Evolutionary conservation across 2,797 vertebrate genomes (phyloP).

Genomic region (Sciurus carolinensis): DNA sequence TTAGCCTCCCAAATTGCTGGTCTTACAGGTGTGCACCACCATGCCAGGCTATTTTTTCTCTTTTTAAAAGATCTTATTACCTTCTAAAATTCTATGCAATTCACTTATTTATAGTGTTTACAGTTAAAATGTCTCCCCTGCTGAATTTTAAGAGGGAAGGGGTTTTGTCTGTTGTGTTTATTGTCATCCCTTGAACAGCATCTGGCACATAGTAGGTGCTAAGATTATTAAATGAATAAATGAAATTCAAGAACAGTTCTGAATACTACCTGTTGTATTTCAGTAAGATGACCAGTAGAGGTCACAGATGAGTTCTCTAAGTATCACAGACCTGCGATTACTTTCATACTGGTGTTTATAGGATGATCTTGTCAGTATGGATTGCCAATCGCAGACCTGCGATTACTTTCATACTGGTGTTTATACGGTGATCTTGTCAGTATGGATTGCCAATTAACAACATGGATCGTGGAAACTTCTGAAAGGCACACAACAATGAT

Average conservation of each 20-base stretch:
- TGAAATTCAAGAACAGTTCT: neutral
- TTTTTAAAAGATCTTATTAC: neutral
- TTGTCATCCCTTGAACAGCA: neutral
- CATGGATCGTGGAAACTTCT: neutral
- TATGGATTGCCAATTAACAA: neutral
- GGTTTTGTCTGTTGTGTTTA: neutral
- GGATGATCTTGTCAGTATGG: neutral
- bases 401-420: neutral
- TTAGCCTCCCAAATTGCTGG: too few relatives aligned
- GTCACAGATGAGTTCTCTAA: slow-evolving; percentile 83
- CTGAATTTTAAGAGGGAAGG: neutral
- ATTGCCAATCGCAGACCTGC: neutral
- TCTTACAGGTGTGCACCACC: too few relatives aligned
- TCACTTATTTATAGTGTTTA: neutral
- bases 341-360: neutral
- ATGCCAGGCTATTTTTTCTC: neutral
- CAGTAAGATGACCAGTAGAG: slow-evolving; percentile 84
- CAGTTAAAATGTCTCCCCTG: slow-evolving; percentile 18
- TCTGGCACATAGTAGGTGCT: neutral
- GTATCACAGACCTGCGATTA: neutral
- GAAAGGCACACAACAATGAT: neutral
- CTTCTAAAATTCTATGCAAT: neutral
- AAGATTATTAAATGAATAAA: slow-evolving; percentile 3
- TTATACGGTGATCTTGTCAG: neutral
- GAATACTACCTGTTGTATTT: slow-evolving; percentile 70